These are phyloP conservation scores for Laterallus jamaicensis DNA, from an alignment of 2,113 vertebrate genomes.

Conservation along the genomic window DNA sequence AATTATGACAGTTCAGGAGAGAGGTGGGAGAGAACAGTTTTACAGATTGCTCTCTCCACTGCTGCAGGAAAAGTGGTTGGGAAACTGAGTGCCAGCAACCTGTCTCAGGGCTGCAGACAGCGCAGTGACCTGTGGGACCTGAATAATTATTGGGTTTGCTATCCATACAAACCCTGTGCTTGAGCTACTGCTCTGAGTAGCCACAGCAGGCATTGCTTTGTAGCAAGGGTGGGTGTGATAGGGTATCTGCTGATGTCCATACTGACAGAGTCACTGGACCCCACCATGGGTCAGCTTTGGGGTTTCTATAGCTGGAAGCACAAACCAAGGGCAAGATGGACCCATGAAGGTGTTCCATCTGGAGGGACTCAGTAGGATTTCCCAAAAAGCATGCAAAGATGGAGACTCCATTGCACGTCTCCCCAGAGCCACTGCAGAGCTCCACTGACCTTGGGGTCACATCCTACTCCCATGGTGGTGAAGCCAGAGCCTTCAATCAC, in stretches of 20 bases:
- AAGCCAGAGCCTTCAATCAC: not conserved
- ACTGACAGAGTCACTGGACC: not conserved
- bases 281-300: fast-evolving
- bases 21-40: not conserved
- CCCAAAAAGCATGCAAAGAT: not conserved
- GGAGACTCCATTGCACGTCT: not conserved
- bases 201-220: not conserved
- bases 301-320: not conserved
- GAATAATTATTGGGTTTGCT: not conserved
- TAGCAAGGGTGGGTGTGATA: too few relatives aligned
- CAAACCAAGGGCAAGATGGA: not conserved
- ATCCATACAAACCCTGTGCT: fast-evolving
- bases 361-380: not conserved
- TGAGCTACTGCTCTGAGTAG: not conserved
- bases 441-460: fast-evolving
- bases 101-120: not conserved
- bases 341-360: not conserved
- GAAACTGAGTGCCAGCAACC: not conserved
- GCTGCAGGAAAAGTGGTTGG: not conserved
- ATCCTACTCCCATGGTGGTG: not conserved
- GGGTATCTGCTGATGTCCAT: not conserved
- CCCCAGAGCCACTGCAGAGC: not conserved
- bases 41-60: fast-evolving
- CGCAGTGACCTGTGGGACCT: fast-evolving
- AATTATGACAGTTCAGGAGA: not conserved